Evolutionary conservation across 2,113 vertebrate species (phyloP).

Genomic region (Eretmochelys imbricata): DNA sequence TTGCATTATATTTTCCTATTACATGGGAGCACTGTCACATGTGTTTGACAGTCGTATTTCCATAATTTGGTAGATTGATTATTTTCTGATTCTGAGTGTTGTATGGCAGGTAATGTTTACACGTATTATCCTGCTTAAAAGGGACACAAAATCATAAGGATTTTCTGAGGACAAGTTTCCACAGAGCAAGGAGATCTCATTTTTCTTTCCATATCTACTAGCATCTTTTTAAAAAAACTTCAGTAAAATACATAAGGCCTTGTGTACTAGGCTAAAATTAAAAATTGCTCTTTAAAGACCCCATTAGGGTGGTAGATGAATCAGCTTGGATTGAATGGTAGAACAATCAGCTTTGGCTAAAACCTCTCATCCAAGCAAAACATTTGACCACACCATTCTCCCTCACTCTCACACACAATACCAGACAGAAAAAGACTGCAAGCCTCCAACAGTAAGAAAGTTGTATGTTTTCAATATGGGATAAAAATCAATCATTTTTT

Average conservation of each 20-base stretch:
- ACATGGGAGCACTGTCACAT: neutral
- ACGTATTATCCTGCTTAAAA: neutral
- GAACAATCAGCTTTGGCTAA: neutral
- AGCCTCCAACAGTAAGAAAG: neutral
- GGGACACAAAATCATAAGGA: neutral
- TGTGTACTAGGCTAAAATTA: conserved; percentile 2
- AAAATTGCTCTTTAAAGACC: neutral
- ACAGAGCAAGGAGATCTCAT: neutral
- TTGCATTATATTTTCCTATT: neutral
- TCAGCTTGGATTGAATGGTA: neutral
- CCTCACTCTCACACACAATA: neutral
- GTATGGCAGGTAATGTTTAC: neutral
- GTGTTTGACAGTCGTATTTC: neutral
- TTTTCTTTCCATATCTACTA: neutral
- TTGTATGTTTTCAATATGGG: too few relatives aligned
- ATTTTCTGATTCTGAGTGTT: neutral
- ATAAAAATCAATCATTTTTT: too few relatives aligned
- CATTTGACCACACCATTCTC: neutral
- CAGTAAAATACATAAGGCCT: neutral
- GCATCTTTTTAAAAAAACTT: neutral
- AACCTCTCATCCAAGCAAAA: neutral
- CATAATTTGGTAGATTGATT: neutral
- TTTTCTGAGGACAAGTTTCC: neutral
- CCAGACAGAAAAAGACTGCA: neutral
- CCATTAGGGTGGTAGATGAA: conserved; percentile 17